These are phyloP conservation scores for Marcusenius ussheri DNA, from an alignment of 2,113 vertebrate species.

Conservation along the genomic window DNA sequence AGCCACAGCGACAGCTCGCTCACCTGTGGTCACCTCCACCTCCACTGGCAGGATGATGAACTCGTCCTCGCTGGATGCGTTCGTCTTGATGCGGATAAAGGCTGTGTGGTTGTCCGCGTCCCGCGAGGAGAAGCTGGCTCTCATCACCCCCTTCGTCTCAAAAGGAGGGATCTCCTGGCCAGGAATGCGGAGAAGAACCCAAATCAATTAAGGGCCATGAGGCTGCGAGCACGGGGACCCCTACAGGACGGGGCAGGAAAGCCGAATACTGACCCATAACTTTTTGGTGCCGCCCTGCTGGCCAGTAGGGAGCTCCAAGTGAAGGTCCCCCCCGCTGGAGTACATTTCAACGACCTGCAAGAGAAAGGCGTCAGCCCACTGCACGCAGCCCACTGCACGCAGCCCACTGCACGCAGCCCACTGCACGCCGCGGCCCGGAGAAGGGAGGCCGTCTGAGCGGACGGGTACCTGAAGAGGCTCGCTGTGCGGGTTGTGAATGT, in stretches of 20 bases:
- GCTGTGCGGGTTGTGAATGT: conserved; percentile 95
- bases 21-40: conserved; percentile 96
- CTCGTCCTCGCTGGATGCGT: conserved; percentile 80
- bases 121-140: conserved; percentile 95
- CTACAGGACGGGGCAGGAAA: background rate
- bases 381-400: background rate
- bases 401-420: background rate
- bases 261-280: conserved; percentile 74
- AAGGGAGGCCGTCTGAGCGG: background rate
- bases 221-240: background rate
- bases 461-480: conserved; percentile 83
- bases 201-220: background rate
- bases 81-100: conserved; percentile 97
- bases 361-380: background rate
- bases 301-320: conserved; percentile 93
- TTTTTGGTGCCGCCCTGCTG: conserved; percentile 88
- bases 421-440: background rate
- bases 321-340: conserved; percentile 93
- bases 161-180: conserved; percentile 92
- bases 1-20: background rate
- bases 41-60: conserved; percentile 96
- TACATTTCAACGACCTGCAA: conserved; percentile 96
- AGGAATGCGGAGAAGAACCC: background rate
- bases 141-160: conserved; percentile 98
- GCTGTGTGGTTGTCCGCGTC: conserved; percentile 97